Percentiles rank a stretch among this genome's conserved stretches.
Evolutionary conservation across 37 sponge, comb jelly and placozoan species (phyloP).

Genomic region (Petrosia ficiformis): DNA sequence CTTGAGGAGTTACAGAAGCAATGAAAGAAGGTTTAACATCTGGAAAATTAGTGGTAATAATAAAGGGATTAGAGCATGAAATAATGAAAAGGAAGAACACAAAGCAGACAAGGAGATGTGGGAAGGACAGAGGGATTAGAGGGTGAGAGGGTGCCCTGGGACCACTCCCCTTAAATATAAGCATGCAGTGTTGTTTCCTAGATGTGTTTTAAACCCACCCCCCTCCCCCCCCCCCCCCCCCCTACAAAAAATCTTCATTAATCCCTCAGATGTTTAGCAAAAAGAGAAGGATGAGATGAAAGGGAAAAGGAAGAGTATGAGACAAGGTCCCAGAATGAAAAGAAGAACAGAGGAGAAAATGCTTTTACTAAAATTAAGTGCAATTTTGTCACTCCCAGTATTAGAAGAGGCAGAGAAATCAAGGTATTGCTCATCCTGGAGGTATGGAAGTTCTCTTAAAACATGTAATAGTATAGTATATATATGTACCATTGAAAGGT

Average conservation of each 20-base stretch:
- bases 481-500: constrained; percentile 41
- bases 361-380: not conserved
- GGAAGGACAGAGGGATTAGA: no score
- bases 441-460: not conserved
- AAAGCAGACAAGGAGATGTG: no score
- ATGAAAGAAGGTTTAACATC: not conserved
- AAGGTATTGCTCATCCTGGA: constrained; percentile 3
- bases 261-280: no score
- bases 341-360: not conserved
- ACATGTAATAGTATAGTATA: not conserved
- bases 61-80: not conserved
- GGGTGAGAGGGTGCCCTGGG: no score
- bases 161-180: no score
- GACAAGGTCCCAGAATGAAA: not conserved
- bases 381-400: not conserved
- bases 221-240: no score
- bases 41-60: not conserved
- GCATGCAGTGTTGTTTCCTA: no score
- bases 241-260: no score
- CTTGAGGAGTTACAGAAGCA: not conserved
- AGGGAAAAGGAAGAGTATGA: not conserved
- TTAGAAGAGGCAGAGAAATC: not conserved
- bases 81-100: not conserved
- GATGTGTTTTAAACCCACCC: no score
- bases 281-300: not conserved